A percentile compares a stretch with the other conserved stretches of the same genome.
These are phyloP conservation scores for Odontothrips loti DNA, from an alignment of 2,888 invertebrate species.

Conservation along the genomic window DNA sequence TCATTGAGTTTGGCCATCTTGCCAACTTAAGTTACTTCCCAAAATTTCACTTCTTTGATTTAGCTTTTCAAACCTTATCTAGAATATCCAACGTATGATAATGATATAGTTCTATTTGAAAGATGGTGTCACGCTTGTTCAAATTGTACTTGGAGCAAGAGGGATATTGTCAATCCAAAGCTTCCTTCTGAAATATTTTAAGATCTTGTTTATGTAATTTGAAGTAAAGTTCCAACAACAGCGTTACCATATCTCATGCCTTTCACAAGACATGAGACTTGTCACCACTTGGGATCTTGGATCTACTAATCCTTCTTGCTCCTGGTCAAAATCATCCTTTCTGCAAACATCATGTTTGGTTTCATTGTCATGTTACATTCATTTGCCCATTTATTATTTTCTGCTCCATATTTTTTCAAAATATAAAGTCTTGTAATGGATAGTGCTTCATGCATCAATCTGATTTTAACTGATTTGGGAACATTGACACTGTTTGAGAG, in stretches of 20 bases:
- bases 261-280: no score
- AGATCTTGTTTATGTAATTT: no score
- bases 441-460: not conserved
- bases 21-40: not conserved
- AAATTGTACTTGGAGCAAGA: no score
- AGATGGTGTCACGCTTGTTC: no score
- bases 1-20: no score
- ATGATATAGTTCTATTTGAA: no score
- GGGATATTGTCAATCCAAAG: no score
- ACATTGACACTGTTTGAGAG: not conserved
- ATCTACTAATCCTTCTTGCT: not conserved
- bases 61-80: not conserved
- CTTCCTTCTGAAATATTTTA: no score
- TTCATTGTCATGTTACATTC: not conserved
- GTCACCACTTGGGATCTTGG: not conserved
- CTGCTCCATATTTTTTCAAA: not conserved
- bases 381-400: not conserved
- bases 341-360: not conserved
- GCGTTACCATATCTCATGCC: no score
- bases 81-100: no score
- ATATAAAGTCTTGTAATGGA: not conserved
- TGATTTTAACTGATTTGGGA: not conserved
- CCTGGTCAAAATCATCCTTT: not conserved
- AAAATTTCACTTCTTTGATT: not conserved
- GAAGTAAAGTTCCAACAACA: no score